Base-by-base conservation (phyloP, 2,113 vertebrate genomes). In the Stomatorhinus ivindoensis region DNA sequence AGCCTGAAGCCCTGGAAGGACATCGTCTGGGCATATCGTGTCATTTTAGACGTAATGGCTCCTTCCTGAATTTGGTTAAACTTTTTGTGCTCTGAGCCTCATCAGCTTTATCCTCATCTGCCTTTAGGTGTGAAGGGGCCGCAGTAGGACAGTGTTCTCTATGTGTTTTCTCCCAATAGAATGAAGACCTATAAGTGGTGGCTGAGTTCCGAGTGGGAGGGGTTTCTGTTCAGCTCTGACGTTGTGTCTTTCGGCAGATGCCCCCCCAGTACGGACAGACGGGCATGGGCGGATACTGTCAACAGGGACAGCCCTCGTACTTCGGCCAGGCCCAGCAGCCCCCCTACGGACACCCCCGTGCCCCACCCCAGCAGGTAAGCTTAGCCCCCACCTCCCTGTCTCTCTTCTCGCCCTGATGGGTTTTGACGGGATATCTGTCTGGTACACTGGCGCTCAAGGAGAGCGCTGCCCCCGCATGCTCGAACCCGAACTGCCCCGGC, bases 321-420 rank as follows among this genome's bases (percentile, higher is more conserved):
- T 99, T 98, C 95, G 98, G 97, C 96, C 97, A 98, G 93, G 97
- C 97, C 91, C 97, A 97, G 46, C 96, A 95, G 92, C 96, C 97
- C 93, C 94, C 97, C 4, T 98, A 97, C 94, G 91, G 97, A 76
- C 98, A 97, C 94, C 96, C 97, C 92, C 95, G 97, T 92, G 96
- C 97, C 89, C 97, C 96, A 61, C 94, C 95, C 0, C 97, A 98
- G 95, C 97, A 98, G 98, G 98, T 99, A 97, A 96, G 93, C 58
- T 31, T 3, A 39, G 35, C 73, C 35, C 88, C 89, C 61, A 50
- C 27, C n/a, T 53, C 85, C 27, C 31, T 7, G 35, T 39, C 39
- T 47, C 44, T 46, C 44, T 21, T n/a, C 44, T 8, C 0, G 3
- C 3, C 47, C 27, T 39, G 47, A 51, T 55, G 27, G 50, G 85